Evolutionary conservation across 30 jellyfish, hydroid and myxozoan genomes (phyloP), one percentile per base, ranked within the genome.

Genomic region (Aurelia sp.): DNA sequence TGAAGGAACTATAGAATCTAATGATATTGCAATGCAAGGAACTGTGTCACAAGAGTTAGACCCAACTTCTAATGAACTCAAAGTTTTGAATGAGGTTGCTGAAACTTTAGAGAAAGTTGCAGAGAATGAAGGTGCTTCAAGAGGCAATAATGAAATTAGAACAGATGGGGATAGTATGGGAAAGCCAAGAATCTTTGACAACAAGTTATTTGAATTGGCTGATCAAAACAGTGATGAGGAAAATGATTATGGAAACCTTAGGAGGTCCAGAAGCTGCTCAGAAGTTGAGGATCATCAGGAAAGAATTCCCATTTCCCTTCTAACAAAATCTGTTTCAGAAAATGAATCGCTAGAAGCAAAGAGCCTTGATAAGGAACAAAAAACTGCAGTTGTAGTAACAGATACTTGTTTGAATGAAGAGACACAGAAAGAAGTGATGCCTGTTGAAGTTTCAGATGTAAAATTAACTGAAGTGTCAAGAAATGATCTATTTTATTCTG

Each of bases 401-500:
- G 73, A n/a, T 18, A 4, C 22, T 57, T 0, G 27, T 12, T 0
- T 18, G 13, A 21, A n/a, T 4, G 3, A 10, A 51, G 31, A 21
- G n/a, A 9, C 27, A n/a, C 58, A 74, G 15, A 11, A 55, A 12
- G 51, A 18, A 51, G 17, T 11, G 3, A 13, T 0, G 27, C 79
- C 78, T 22, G 88, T 62, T 10, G 37, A 80, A 35, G 9, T 44
- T 40, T 66, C 81, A 4, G 79, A 71, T 22, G 62, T 72, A 41
- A 37, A 52, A 50, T 82, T 65, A 20, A 55, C 51, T 60, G 88
- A 50, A 9, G 63, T 27, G 27, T 87, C 90, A 69, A 58, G 81
- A 23, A 61, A 55, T 18, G 97, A 89, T 11, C 72, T 89, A 23
- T 81, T 66, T 69, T 87, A 80, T 48, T 89, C 97, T 2, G 94